These are phyloP conservation scores for Malthinus flaveolus DNA, from an alignment of 2,888 invertebrate species.

Conservation along the genomic window DNA sequence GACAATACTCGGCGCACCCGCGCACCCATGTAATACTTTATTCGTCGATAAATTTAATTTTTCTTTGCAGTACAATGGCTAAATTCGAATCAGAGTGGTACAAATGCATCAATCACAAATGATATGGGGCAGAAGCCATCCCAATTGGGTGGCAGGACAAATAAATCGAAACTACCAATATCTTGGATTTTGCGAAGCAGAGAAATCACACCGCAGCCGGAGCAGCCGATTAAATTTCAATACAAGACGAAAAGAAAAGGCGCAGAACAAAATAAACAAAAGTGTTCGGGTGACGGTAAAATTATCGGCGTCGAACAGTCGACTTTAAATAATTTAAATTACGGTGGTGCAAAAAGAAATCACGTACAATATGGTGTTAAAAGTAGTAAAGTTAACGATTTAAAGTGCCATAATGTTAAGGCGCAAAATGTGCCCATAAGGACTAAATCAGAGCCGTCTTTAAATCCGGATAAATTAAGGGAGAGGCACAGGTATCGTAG, in stretches of 20 bases:
- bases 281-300: constrained; percentile 10
- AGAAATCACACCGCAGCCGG: constrained; percentile 48
- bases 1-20: background rate
- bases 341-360: constrained; percentile 36
- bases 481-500: constrained; percentile 57
- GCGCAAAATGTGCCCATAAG: constrained; percentile 40
- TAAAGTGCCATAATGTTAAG: constrained; percentile 32
- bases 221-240: constrained; percentile 55
- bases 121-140: constrained; percentile 61
- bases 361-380: constrained; percentile 33
- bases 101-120: constrained; percentile 14
- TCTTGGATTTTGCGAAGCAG: constrained; percentile 76
- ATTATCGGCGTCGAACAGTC: constrained; percentile 15
- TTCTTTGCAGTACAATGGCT: background rate
- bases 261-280: constrained; percentile 28
- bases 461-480: constrained; percentile 56
- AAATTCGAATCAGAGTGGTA: constrained; percentile 3
- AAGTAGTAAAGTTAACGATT: constrained; percentile 36
- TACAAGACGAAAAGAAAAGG: constrained; percentile 49
- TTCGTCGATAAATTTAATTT: background rate
- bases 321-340: constrained; percentile 35
- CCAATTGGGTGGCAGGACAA: constrained; percentile 45
- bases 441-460: constrained; percentile 60
- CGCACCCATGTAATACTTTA: background rate
- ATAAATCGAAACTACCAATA: constrained; percentile 69